Evolutionary conservation across 2,888 invertebrate genomes (phyloP), one percentile per base, ranked within the genome.

Genomic region (Piscicola geometra): DNA sequence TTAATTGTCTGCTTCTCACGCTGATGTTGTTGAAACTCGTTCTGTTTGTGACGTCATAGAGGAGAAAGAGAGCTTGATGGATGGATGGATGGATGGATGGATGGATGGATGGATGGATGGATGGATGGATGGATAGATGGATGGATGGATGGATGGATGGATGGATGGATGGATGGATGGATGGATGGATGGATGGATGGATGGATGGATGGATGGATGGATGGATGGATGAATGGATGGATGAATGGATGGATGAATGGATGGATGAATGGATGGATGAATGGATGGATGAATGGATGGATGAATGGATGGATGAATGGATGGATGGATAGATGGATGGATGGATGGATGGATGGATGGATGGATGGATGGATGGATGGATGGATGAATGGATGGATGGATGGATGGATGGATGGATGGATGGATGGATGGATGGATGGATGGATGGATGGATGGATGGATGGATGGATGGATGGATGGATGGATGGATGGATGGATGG

Each of bases 41-140:
- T 87, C 94, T 94, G 87, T 93, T 96, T 78, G 94, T 94, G 79
- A 97, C 94, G 86, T 97, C 97, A 86, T 95, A 97, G 15, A 97
- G 89, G 76, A 97, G 88, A 35, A 97, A 89, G 75, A 97, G 88
- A 15, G 96, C 95, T 94, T 9, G 15, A 9, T 41, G 41, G 41
- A 66, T 66, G 66, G 66, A 66, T 25, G 66, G 66, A 66, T 66
- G 66, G 66, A 66, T 66, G 66, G 66, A 66, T 25, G 66, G 28
- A 66, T 21, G 28, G 5, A 66, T 5, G 18, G 66, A 66, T 25
- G 66, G 66, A 25, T 66, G 66, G 28, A 66, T 66, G 66, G 66
- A 66, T 2, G 18, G 66, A 66, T 25, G 28, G 66, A 64, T 64
- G 64, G 64, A 64, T 12, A n/a, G 64, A 64, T 64, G 64, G 64